Percentiles rank a stretch among this genome's conserved stretches.
phyloP scores from a whole-genome alignment of 1,140 invertebrate genomes.

The Aphelenchoides besseyi region DNA sequence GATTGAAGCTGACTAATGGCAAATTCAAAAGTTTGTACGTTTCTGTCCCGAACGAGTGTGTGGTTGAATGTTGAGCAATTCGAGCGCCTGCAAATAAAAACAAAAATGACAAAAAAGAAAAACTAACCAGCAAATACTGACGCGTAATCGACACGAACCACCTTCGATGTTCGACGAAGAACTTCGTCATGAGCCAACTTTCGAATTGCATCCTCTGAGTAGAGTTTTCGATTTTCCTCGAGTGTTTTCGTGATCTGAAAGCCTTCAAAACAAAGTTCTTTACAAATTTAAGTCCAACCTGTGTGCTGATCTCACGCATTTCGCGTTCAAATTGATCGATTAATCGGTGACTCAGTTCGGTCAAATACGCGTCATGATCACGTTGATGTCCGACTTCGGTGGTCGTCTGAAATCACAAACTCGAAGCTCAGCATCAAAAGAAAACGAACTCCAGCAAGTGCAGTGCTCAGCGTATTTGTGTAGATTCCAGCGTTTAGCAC shows the following conservation, averaged over 20 bases:
- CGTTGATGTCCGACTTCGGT: neutral
- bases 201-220: conserved; percentile 2
- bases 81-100: neutral
- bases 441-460: neutral
- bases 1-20: neutral
- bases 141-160: neutral
- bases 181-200: neutral
- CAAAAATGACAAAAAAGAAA: neutral
- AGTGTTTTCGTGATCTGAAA: neutral
- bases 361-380: neutral
- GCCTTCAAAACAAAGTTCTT: no score
- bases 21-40: neutral
- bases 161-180: neutral
- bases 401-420: neutral
- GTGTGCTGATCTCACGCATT: neutral
- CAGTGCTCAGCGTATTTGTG: neutral
- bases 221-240: neutral
- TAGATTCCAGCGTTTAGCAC: neutral
- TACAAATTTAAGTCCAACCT: no score
- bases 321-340: neutral
- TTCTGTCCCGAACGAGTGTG: conserved; percentile 4
- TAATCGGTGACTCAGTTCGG: neutral
- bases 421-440: neutral
- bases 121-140: neutral
- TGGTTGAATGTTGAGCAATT: neutral